Evolutionary conservation across 2,113 vertebrate species (phyloP), one percentile per base, ranked within the genome.

Genomic region (Percopsis transmontana): DNA sequence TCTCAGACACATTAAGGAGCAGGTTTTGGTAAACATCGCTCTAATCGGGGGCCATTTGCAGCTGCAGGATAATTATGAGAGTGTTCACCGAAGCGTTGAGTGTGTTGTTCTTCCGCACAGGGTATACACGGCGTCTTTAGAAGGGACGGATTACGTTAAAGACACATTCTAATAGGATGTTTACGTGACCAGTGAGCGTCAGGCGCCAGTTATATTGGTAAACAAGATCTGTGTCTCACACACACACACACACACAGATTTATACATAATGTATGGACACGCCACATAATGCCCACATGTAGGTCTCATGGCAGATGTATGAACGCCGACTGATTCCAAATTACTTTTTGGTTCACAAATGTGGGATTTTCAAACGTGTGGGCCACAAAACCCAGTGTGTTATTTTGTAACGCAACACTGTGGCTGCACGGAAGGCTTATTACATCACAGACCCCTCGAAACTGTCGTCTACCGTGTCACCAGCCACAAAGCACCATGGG

Each of bases 81-180:
- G 47, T 67, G 54, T 45, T 58, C 53, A 47, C 16, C 53, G 47
- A 20, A 24, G 54, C 65, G 39, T 68, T 12, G 16, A 50, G 27
- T n/a, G 44, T 15, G 19, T 15, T 48, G 15, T 38, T 58, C 27
- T 16, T 7, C 7, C 12, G 2, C 2, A 12, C 21, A 13, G 12
- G 15, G 13, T 2, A 41, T 20, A 16, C 4, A 44, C 12, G 13
- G n/a, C 4, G 58, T 16, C 24, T 56, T 56, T 33, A 27, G n/a
- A 16, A 16, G 10, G 0, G 8, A 39, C 13, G 6, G 16, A 41
- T 12, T 8, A 19, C 33, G 59, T 40, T 20, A 14, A 38, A 72
- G 51, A 21, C 12, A 19, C 21, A 18, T 55, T 53, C 21, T 52
- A 52, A 52, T 21, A 2, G 20, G 50, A 21, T 52, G 50, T 52